Conservation (phyloP, 2,113 vertebrate genomes). For the Octodon degus region DNA sequence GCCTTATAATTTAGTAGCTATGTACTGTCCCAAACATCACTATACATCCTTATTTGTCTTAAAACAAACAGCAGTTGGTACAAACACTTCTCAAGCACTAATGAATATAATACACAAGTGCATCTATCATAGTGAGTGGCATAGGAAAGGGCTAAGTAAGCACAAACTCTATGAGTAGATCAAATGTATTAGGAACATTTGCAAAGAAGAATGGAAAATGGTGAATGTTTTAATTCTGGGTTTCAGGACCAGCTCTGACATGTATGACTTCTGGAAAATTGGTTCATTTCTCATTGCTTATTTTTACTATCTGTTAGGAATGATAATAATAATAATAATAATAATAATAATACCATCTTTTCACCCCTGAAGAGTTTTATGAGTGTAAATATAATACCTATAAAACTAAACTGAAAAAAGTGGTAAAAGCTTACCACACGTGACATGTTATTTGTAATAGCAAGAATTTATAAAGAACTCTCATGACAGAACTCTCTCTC, state of each 20-base stretch:
- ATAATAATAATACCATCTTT: slow-evolving; percentile 10
- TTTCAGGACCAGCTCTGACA: not conserved
- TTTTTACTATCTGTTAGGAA: slow-evolving; percentile 50
- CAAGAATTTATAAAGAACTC: slow-evolving; percentile 30
- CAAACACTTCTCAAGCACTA: not conserved
- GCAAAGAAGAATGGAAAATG: not conserved
- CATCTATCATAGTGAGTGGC: not conserved
- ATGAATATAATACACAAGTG: rapidly evolving
- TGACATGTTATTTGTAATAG: slow-evolving; percentile 27
- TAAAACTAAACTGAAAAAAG: slow-evolving; percentile 64
- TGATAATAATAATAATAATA: slow-evolving; percentile 8
- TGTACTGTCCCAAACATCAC: not conserved
- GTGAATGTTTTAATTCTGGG: not conserved
- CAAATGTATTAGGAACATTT: not conserved
- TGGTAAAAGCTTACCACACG: slow-evolving; percentile 52
- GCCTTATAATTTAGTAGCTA: not conserved
- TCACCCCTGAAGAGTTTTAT: slow-evolving; percentile 31
- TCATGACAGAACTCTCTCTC: slow-evolving; percentile 16
- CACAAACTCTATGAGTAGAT: not conserved
- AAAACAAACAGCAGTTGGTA: not conserved
- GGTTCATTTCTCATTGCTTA: slow-evolving; percentile 46
- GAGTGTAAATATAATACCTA: slow-evolving; percentile 44
- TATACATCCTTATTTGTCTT: not conserved
- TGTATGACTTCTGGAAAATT: slow-evolving; percentile 10
- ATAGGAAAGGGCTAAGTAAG: not conserved